Conservation (phyloP, 2,797 vertebrate species). For the Lerista edwardsae region DNA sequence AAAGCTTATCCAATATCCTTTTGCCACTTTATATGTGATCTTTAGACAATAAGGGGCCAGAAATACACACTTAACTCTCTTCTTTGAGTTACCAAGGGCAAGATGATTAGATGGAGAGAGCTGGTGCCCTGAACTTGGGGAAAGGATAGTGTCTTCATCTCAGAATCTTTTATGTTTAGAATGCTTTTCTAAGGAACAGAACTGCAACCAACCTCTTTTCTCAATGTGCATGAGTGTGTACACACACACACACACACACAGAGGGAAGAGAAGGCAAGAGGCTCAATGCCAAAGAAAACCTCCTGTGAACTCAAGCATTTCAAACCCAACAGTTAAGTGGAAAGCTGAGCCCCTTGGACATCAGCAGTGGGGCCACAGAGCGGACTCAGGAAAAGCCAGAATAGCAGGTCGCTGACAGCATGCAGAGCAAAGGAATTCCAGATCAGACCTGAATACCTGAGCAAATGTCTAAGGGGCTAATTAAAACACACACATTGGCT, state of each 20-base stretch:
- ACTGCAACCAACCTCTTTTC: conserved; percentile 5
- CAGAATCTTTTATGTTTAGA: neutral
- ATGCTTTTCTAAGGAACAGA: neutral
- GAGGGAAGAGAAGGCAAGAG: conserved; percentile 30
- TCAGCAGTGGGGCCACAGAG: conserved; percentile 13
- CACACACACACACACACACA: neutral
- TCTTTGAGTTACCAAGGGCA: neutral
- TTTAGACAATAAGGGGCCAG: neutral
- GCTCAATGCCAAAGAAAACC: conserved; percentile 58
- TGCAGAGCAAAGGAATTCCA: neutral
- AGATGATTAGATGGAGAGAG: neutral
- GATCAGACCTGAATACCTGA: conserved; percentile 7
- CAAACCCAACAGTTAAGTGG: neutral
- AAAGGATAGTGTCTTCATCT: neutral
- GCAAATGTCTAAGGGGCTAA: neutral
- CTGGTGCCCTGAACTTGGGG: neutral
- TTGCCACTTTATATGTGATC: neutral
- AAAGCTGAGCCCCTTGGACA: conserved; percentile 53
- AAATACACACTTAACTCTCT: neutral
- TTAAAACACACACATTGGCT: conserved; percentile 15
- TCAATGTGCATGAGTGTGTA: neutral
- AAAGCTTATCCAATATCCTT: neutral
- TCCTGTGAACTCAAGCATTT: conserved; percentile 46
- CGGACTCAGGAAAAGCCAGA: neutral
- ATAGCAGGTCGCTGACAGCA: conserved; percentile 12